Percentiles rank a stretch among this genome's conserved stretches.
These are phyloP conservation scores for Pinctada fucata DNA, from an alignment of 2,888 invertebrate species.

Conservation along the genomic window DNA sequence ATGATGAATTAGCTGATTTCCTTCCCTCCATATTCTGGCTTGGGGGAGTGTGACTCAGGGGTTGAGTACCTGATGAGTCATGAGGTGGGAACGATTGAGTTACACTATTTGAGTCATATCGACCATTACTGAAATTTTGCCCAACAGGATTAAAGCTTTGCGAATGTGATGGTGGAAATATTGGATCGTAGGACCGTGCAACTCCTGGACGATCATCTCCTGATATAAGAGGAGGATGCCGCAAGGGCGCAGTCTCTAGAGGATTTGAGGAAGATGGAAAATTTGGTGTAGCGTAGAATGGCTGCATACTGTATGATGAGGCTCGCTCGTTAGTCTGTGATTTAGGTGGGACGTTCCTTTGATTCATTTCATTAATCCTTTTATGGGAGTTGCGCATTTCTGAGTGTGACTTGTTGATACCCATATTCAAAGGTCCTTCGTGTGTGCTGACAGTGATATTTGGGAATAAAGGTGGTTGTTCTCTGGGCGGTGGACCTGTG, in stretches of 20 bases:
- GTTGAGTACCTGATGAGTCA: slow-evolving; percentile 54
- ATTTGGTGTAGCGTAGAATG: slow-evolving; percentile 55
- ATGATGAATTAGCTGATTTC: slow-evolving; percentile 54
- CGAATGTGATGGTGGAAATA: slow-evolving; percentile 50
- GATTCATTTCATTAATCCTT: slow-evolving; percentile 35
- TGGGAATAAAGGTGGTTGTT: slow-evolving; percentile 38
- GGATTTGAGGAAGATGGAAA: slow-evolving; percentile 53
- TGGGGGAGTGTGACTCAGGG: slow-evolving; percentile 58
- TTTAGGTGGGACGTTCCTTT: slow-evolving; percentile 27
- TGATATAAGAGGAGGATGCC: slow-evolving; percentile 60
- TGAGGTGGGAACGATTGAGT: slow-evolving; percentile 39
- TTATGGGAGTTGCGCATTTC: slow-evolving; percentile 40
- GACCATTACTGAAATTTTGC: slow-evolving; percentile 45
- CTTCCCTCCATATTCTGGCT: slow-evolving; percentile 51
- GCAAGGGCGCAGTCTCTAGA: slow-evolving; percentile 62
- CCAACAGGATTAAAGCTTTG: slow-evolving; percentile 53
- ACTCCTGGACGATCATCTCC: slow-evolving; percentile 49
- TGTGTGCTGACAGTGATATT: slow-evolving; percentile 37
- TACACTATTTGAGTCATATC: slow-evolving; percentile 48
- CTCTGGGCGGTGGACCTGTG: slow-evolving; percentile 25
- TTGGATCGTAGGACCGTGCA: slow-evolving; percentile 51
- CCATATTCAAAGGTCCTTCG: slow-evolving; percentile 28
- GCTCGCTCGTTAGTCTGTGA: slow-evolving; percentile 18
- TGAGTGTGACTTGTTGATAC: slow-evolving; percentile 36
- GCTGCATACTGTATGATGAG: slow-evolving; percentile 39